Conservation (phyloP, 2,113 vertebrate species). For the Oceanites oceanicus region DNA sequence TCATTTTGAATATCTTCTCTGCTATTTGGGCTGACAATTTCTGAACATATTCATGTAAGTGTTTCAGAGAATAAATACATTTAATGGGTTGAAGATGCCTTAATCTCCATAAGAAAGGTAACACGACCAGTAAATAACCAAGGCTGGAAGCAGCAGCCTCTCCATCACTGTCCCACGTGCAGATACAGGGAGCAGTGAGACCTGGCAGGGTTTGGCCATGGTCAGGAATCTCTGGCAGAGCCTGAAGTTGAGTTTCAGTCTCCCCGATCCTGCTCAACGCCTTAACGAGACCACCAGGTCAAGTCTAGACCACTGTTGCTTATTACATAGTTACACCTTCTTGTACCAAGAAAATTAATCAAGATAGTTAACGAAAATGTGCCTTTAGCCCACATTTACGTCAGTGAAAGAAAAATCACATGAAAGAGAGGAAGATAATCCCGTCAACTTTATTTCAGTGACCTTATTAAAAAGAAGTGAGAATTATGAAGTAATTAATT, state of each 20-base stretch:
- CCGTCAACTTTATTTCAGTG: background rate
- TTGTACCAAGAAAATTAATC: background rate
- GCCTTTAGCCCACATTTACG: background rate
- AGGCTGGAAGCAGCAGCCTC: background rate
- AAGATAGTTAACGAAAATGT: background rate
- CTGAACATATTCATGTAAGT: rapidly evolving
- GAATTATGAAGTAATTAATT: constrained; percentile 1
- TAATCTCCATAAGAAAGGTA: background rate
- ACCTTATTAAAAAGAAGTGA: background rate
- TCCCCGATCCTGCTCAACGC: background rate
- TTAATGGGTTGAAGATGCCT: background rate
- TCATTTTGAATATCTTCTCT: background rate
- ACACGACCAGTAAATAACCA: rapidly evolving
- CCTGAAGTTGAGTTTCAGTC: too few species aligned
- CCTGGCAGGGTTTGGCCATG: rapidly evolving
- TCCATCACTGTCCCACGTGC: rapidly evolving
- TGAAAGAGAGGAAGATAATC: background rate
- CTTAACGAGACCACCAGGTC: too few species aligned
- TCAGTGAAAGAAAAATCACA: background rate
- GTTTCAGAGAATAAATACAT: background rate
- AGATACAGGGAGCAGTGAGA: rapidly evolving
- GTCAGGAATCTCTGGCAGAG: background rate
- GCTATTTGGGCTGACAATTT: background rate
- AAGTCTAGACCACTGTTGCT: too few species aligned
- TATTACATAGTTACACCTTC: background rate